phyloP scores from a whole-genome alignment of 2,797 vertebrate species.

The Acestrorhynchus altus region DNA sequence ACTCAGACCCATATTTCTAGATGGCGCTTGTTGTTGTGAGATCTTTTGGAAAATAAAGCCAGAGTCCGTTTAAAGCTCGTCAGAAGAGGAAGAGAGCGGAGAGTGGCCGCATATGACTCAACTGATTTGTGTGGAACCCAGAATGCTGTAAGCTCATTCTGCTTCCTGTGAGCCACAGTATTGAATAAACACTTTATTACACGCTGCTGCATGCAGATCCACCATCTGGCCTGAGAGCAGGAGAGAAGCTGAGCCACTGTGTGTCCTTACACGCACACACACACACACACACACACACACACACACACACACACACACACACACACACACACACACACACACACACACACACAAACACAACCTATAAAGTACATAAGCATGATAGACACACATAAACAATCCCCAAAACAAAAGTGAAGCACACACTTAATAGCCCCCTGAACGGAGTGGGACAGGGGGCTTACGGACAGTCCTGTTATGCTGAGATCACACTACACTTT shows the following conservation, averaged over 20 bases:
- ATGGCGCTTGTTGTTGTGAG: neutral
- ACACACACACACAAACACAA: conserved; percentile 15
- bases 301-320: conserved; percentile 25
- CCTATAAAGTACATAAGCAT: neutral
- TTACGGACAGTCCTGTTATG: too few species aligned
- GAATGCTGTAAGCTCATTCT: conserved; percentile 61
- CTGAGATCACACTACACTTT: too few species aligned
- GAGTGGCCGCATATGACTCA: conserved; percentile 60
- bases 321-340: conserved; percentile 13
- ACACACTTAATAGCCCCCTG: neutral
- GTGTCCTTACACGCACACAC: conserved; percentile 34
- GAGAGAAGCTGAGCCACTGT: conserved; percentile 50
- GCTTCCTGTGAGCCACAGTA: conserved; percentile 61
- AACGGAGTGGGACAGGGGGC: neutral
- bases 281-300: conserved; percentile 11
- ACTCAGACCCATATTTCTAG: neutral
- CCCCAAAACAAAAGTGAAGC: neutral
- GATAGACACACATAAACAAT: conserved; percentile 1
- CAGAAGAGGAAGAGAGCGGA: conserved; percentile 29
- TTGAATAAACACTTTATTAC: conserved; percentile 69
- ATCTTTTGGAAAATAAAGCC: conserved; percentile 27
- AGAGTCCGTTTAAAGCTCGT: conserved; percentile 27
- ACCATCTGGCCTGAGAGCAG: conserved; percentile 61
- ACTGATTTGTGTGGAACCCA: conserved; percentile 56
- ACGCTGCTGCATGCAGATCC: conserved; percentile 54